These are phyloP conservation scores for Spisula subtruncata DNA, from an alignment of 2,888 invertebrate genomes.

Conservation along the genomic window DNA sequence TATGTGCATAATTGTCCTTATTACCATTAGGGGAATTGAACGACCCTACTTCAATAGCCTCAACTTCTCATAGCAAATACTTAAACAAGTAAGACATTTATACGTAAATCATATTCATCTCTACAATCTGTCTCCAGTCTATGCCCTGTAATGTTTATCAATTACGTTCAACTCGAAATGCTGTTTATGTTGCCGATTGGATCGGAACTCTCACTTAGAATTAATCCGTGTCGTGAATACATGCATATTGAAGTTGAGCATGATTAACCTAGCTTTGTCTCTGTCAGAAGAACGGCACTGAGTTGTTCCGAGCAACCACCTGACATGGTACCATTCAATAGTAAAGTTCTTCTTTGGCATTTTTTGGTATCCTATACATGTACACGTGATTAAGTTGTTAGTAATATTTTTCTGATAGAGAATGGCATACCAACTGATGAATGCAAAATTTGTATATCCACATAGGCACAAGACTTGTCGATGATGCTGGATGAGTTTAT, in stretches of 20 bases:
- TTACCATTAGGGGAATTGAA: background rate
- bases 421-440: too few relatives aligned
- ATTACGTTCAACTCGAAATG: background rate
- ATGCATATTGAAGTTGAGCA: background rate
- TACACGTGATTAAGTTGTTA: too few relatives aligned
- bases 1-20: background rate
- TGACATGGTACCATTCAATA: too few relatives aligned
- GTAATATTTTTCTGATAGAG: too few relatives aligned
- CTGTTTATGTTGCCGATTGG: background rate
- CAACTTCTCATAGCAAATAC: background rate
- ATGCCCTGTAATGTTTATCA: too few relatives aligned
- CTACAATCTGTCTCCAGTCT: background rate
- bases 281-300: background rate
- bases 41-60: background rate
- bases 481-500: too few relatives aligned
- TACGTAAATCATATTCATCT: slow-evolving; percentile 1
- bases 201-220: background rate
- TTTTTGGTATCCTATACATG: too few relatives aligned
- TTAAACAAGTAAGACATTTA: slow-evolving; percentile 2
- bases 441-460: too few relatives aligned
- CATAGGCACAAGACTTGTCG: too few relatives aligned
- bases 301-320: too few relatives aligned
- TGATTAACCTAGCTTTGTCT: background rate
- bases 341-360: too few relatives aligned
- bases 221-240: background rate